Evolutionary conservation across 1,140 invertebrate species (phyloP).

Genomic region (Aphaenogaster rudis): DNA sequence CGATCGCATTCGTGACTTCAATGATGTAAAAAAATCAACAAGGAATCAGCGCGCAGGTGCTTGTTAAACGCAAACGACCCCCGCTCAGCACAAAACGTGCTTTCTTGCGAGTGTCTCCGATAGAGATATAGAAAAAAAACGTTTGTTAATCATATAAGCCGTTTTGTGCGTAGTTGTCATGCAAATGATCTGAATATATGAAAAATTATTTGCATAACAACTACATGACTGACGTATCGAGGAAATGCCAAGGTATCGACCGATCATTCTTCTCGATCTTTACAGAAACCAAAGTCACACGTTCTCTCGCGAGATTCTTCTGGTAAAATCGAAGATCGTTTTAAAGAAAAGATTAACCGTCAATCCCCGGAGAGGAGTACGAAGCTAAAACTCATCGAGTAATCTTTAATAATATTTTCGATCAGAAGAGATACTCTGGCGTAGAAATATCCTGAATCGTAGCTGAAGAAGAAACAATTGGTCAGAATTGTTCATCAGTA

Average conservation of each 20-base stretch:
- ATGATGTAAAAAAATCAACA: slow-evolving; percentile 10
- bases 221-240: neutral
- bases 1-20: neutral
- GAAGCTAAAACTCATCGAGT: no score
- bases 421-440: no score
- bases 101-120: neutral
- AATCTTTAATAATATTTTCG: no score
- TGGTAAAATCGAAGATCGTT: neutral
- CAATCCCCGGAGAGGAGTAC: neutral
- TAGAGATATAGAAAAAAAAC: neutral
- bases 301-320: neutral
- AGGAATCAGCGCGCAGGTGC: neutral
- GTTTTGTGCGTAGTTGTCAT: neutral
- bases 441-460: no score
- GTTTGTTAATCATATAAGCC: neutral
- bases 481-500: neutral
- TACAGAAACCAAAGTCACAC: neutral
- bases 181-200: no score
- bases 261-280: neutral
- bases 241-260: neutral
- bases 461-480: no score
- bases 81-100: neutral
- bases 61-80: neutral
- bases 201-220: neutral
- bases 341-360: neutral